phyloP scores from a whole-genome alignment of 2,113 vertebrate species.

The Candoia aspera region DNA sequence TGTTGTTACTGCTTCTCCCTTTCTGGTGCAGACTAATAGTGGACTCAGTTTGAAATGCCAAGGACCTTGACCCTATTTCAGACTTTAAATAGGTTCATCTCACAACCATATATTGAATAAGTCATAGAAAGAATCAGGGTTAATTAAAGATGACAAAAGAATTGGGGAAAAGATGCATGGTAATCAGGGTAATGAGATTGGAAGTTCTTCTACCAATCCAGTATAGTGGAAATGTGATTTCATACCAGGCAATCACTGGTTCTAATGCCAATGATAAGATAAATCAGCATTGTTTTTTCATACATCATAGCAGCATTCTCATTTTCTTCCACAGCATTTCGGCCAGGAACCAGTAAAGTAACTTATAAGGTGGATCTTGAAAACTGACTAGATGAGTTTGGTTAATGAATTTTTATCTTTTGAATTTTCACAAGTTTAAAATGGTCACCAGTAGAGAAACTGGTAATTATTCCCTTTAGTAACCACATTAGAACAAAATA shows the following conservation, averaged over 20 bases:
- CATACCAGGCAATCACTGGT: background rate
- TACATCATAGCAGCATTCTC: background rate
- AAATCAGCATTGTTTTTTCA: background rate
- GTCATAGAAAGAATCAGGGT: constrained; percentile 51
- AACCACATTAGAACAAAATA: constrained; percentile 8
- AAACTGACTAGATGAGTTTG: background rate
- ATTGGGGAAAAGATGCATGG: constrained; percentile 60
- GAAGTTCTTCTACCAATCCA: background rate
- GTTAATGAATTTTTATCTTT: background rate
- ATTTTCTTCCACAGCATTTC: background rate
- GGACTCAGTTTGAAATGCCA: constrained; percentile 49
- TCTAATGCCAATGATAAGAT: background rate
- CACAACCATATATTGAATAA: constrained; percentile 61
- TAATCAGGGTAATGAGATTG: constrained; percentile 33
- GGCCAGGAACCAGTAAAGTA: background rate
- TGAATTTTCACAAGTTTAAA: constrained; percentile 46
- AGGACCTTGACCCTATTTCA: constrained; percentile 51
- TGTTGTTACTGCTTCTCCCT: constrained; percentile 59
- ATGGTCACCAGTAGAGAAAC: constrained; percentile 11
- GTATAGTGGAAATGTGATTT: background rate
- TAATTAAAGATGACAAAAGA: constrained; percentile 70
- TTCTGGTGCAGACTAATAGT: constrained; percentile 47
- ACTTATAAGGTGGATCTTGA: background rate
- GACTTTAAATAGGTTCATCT: constrained; percentile 61
- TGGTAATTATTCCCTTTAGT: background rate